These are phyloP conservation scores for Drosophila micromelanica DNA, from an alignment of 1,140 invertebrate species.

Conservation along the genomic window DNA sequence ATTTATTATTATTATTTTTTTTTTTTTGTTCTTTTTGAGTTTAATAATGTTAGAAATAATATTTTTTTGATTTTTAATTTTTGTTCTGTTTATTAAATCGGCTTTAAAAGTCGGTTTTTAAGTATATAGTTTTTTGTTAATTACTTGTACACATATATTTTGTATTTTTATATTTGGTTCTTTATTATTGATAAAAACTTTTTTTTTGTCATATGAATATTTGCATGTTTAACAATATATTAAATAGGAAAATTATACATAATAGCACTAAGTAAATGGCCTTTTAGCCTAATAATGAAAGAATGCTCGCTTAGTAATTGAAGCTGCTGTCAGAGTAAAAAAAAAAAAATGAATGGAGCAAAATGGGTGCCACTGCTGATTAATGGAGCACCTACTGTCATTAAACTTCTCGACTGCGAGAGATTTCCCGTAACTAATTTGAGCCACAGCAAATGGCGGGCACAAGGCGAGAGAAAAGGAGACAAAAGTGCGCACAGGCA, in stretches of 20 bases:
- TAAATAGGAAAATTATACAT: background rate
- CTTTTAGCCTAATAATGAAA: background rate
- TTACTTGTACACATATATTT: too few species aligned
- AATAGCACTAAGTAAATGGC: background rate
- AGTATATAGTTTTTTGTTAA: too few species aligned
- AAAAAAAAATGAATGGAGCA: too few species aligned
- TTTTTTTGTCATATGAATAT: too few species aligned
- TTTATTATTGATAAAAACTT: too few species aligned
- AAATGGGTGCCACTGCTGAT: conserved; percentile 33
- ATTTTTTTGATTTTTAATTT: too few species aligned
- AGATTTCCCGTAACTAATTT: conserved; percentile 55
- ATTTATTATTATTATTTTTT: too few species aligned
- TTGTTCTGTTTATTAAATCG: too few species aligned
- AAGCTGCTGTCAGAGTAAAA: conserved; percentile 30
- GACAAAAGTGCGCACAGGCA: background rate
- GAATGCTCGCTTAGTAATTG: conserved; percentile 4
- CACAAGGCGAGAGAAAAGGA: conserved; percentile 4
- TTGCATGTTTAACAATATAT: background rate
- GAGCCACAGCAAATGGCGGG: conserved; percentile 15
- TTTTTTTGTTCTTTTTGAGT: too few species aligned
- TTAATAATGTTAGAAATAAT: too few species aligned
- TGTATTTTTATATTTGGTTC: too few species aligned
- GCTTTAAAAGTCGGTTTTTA: too few species aligned
- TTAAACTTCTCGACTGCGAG: conserved; percentile 22
- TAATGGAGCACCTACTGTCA: conserved; percentile 35